Evolutionary conservation across 2,888 invertebrate species (phyloP).

Genomic region (Tribolium freemani): DNA sequence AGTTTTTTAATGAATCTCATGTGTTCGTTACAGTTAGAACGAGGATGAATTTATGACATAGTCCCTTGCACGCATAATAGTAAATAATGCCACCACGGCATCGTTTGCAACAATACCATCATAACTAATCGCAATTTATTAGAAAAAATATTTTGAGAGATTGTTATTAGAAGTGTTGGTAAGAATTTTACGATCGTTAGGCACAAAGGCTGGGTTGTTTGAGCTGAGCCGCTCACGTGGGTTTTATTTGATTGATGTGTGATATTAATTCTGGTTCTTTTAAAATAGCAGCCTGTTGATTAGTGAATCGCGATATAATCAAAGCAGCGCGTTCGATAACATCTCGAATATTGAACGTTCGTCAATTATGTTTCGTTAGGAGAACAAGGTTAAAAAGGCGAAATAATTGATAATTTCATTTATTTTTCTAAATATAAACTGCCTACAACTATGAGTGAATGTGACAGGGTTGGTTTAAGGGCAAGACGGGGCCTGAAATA

Average conservation of each 20-base stretch:
- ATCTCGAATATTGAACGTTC: not conserved
- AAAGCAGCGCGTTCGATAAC: not conserved
- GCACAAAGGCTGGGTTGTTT: not conserved
- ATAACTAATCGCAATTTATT: not conserved
- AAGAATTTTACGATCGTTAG: not conserved
- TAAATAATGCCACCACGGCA: not conserved
- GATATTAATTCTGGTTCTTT: not conserved
- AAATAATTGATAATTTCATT: constrained; percentile 54
- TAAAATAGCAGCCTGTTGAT: not conserved
- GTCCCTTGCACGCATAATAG: not conserved
- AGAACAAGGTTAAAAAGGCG: not conserved
- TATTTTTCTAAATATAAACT: constrained; percentile 69
- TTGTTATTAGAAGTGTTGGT: not conserved
- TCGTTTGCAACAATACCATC: not conserved
- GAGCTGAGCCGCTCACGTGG: constrained; percentile 12
- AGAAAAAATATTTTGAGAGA: not conserved
- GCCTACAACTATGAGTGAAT: constrained; percentile 69
- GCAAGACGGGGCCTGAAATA: constrained; percentile 66
- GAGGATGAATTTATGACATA: not conserved
- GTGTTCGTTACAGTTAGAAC: not conserved
- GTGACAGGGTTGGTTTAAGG: constrained; percentile 67
- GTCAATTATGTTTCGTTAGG: not conserved
- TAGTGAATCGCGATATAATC: not conserved
- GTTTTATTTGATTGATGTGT: constrained; percentile 16
- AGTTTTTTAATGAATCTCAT: not conserved